phyloP scores from a whole-genome alignment of 2,888 invertebrate genomes.

The Melitaea athalia region DNA sequence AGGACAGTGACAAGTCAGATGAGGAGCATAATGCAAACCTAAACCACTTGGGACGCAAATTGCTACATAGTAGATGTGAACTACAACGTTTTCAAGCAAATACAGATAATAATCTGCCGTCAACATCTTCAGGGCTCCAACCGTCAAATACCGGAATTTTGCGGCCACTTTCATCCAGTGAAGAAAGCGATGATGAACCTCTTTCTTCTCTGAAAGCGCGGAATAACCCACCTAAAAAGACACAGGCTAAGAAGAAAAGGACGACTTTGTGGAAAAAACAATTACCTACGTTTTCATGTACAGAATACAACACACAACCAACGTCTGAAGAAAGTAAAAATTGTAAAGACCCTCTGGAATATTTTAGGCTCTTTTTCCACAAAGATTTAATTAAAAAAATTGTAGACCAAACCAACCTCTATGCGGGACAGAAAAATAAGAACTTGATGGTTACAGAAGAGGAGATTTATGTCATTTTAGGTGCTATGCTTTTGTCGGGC shows the following conservation, averaged over 20 bases:
- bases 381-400: constrained; percentile 26
- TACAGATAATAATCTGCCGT: neutral
- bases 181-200: too few species aligned
- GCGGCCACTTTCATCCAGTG: neutral
- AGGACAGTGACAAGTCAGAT: neutral
- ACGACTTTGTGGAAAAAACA: neutral
- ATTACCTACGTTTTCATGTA: too few species aligned
- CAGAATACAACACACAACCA: too few species aligned
- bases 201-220: too few species aligned
- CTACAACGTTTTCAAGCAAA: constrained; percentile 10
- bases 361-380: constrained; percentile 31
- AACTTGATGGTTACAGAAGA: constrained; percentile 24
- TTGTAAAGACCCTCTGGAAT: constrained; percentile 24
- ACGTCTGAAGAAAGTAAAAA: too few species aligned
- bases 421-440: constrained; percentile 27
- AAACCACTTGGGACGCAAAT: neutral
- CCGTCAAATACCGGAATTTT: neutral
- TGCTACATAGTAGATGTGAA: constrained; percentile 12
- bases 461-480: neutral
- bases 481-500: neutral
- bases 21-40: neutral
- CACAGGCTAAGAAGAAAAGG: too few species aligned
- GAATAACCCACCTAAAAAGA: too few species aligned
- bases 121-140: neutral
- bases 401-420: constrained; percentile 29